phyloP scores from a whole-genome alignment of 1,140 invertebrate genomes.

The Apis laboriosa region DNA sequence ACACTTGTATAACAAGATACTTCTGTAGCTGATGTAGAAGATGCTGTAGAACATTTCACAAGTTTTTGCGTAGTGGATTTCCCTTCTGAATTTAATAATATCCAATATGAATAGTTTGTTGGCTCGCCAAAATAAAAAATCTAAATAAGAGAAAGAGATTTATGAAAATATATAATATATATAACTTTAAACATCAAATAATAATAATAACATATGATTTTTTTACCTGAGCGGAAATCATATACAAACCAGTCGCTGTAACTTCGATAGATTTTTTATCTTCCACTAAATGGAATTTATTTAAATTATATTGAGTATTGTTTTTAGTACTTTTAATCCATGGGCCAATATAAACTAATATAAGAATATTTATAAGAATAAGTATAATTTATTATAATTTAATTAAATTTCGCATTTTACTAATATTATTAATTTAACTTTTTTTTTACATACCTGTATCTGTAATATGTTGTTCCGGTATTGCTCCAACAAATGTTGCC shows the following conservation, averaged over 20 bases:
- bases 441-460: constrained; percentile 71
- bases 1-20: constrained; percentile 75
- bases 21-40: constrained; percentile 64
- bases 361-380: not conserved
- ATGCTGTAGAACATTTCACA: constrained; percentile 71
- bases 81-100: constrained; percentile 72
- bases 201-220: not conserved
- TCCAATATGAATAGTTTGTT: constrained; percentile 74
- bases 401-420: not conserved
- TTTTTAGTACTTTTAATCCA: constrained; percentile 73
- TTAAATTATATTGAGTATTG: constrained; percentile 71
- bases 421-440: not conserved
- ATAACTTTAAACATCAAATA: not conserved
- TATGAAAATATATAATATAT: too few relatives aligned
- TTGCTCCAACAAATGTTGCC: constrained; percentile 74
- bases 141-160: constrained; percentile 52
- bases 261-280: constrained; percentile 75
- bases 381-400: not conserved
- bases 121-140: constrained; percentile 75
- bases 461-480: constrained; percentile 73
- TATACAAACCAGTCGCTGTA: constrained; percentile 73
- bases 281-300: constrained; percentile 76
- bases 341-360: constrained; percentile 73
- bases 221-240: constrained; percentile 76
- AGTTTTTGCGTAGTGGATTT: constrained; percentile 66